Conservation (phyloP, 2,888 invertebrate species). For the Agriopis leucophaearia region DNA sequence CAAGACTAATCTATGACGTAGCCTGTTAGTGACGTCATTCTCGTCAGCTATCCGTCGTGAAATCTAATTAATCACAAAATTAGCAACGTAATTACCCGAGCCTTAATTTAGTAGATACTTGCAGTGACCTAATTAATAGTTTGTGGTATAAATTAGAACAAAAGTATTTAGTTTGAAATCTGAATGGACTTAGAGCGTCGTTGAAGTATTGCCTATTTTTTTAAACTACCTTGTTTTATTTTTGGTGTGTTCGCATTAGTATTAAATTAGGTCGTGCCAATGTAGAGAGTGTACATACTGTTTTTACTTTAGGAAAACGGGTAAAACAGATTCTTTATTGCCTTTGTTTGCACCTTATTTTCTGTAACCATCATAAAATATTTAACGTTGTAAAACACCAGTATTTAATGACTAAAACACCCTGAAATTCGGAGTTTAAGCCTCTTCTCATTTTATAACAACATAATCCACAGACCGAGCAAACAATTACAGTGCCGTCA, state of each 20-base stretch:
- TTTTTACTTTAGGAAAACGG: no score
- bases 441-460: background rate
- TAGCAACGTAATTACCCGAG: constrained; percentile 45
- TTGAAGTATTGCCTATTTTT: no score
- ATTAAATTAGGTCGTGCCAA: no score
- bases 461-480: constrained; percentile 14
- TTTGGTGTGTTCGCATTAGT: no score
- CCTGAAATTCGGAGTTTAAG: no score
- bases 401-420: no score
- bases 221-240: no score
- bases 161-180: background rate
- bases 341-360: no score
- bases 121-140: constrained; percentile 9
- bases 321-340: no score
- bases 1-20: background rate
- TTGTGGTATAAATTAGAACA: background rate
- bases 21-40: constrained; percentile 31
- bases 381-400: no score
- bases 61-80: constrained; percentile 47
- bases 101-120: constrained; percentile 41
- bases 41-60: constrained; percentile 24
- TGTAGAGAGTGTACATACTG: no score
- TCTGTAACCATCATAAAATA: no score
- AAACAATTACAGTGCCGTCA: constrained; percentile 26
- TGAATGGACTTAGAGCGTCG: background rate